Evolutionary conservation across 1,140 invertebrate genomes (phyloP).

Genomic region (Drosophila hydei): DNA sequence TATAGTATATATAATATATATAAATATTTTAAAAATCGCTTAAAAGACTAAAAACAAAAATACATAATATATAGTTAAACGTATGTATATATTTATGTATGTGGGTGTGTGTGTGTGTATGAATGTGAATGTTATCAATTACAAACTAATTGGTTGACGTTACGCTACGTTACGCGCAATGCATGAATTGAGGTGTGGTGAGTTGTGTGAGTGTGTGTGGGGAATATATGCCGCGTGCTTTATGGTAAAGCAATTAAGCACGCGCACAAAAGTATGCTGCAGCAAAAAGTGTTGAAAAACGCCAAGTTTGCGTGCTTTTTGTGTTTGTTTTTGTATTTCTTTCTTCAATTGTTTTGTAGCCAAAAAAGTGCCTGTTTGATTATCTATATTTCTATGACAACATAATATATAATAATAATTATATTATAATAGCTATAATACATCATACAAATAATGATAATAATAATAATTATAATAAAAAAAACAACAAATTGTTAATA

Average conservation of each 20-base stretch:
- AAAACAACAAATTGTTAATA: constrained; percentile 78
- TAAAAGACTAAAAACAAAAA: constrained; percentile 58
- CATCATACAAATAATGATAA: constrained; percentile 49
- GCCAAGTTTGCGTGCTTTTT: not conserved
- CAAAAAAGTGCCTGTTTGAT: constrained; percentile 30
- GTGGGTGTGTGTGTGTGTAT: constrained; percentile 10
- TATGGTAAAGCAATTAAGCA: constrained; percentile 24
- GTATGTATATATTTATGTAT: constrained; percentile 27
- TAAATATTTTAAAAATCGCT: constrained; percentile 66
- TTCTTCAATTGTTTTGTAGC: constrained; percentile 5
- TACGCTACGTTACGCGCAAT: constrained; percentile 19
- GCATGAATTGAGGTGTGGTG: constrained; percentile 28
- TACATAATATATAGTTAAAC: constrained; percentile 28
- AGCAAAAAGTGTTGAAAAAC: constrained; percentile 5
- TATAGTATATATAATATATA: constrained; percentile 54
- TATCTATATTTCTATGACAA: constrained; percentile 34
- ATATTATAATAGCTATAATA: constrained; percentile 49
- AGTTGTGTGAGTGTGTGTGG: constrained; percentile 7
- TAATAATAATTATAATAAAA: constrained; percentile 51
- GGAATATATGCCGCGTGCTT: not conserved
- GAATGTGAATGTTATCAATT: constrained; percentile 24
- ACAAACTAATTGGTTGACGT: constrained; percentile 26
- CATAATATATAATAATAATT: constrained; percentile 27
- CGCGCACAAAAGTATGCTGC: constrained; percentile 35
- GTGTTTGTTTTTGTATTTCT: constrained; percentile 1